A percentile compares a stretch with the other conserved stretches of the same genome.
Evolutionary conservation across 2,888 invertebrate species (phyloP).

Genomic region (Junonia oenone): DNA sequence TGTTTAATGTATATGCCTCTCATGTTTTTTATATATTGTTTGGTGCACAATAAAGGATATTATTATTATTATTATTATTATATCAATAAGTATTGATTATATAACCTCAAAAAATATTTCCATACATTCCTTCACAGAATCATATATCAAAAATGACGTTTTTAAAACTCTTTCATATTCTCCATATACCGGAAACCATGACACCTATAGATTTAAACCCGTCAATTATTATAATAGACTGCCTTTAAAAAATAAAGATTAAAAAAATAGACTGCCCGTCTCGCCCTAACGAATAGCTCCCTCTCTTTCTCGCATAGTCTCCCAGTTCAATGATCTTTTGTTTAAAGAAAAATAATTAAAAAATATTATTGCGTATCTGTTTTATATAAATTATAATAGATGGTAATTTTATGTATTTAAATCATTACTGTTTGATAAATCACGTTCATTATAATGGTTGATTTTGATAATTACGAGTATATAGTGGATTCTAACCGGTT

Average conservation of each 20-base stretch:
- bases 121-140: slow-evolving; percentile 9
- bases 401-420: not conserved
- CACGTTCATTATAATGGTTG: not conserved
- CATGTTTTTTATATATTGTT: too few relatives aligned
- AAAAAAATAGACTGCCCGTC: slow-evolving; percentile 49
- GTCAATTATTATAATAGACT: slow-evolving; percentile 61
- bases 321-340: slow-evolving; percentile 20
- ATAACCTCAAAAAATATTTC: too few relatives aligned
- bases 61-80: too few relatives aligned
- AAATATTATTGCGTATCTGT: not conserved
- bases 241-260: too few relatives aligned
- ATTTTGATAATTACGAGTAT: too few relatives aligned
- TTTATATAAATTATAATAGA: not conserved
- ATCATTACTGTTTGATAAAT: not conserved
- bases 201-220: slow-evolving; percentile 63
- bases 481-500: too few relatives aligned
- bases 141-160: slow-evolving; percentile 31
- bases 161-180: slow-evolving; percentile 38
- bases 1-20: too few relatives aligned
- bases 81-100: too few relatives aligned
- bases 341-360: slow-evolving; percentile 8
- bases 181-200: slow-evolving; percentile 59
- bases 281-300: slow-evolving; percentile 29
- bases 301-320: slow-evolving; percentile 15
- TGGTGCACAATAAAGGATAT: too few relatives aligned